Evolutionary conservation across 2,113 vertebrate species (phyloP).

Genomic region (Saccopteryx leptura): DNA sequence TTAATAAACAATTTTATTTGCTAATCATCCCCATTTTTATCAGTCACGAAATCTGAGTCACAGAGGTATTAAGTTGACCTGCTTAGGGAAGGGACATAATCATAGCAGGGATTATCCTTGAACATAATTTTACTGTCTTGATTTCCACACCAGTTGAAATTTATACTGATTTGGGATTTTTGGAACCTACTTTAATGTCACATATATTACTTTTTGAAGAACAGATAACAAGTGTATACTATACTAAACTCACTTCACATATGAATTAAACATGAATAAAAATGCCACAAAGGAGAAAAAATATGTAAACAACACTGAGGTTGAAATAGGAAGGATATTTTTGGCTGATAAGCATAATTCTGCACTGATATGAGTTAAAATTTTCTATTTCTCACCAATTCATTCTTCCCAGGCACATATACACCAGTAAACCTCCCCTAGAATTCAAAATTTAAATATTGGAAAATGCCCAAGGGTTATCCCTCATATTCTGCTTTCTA

Average conservation of each 20-base stretch:
- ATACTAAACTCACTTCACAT: not conserved
- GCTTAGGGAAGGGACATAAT: not conserved
- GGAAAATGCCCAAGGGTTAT: not conserved
- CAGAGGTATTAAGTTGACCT: not conserved
- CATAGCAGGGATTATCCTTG: not conserved
- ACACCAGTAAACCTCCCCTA: not conserved
- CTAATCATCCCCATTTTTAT: not conserved
- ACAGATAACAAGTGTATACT: not conserved
- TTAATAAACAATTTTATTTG: slow-evolving; percentile 52
- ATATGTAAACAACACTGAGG: not conserved
- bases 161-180: not conserved
- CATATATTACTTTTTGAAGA: slow-evolving; percentile 27
- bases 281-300: not conserved
- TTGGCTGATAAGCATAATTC: not conserved
- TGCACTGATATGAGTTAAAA: not conserved
- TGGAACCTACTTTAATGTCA: not conserved
- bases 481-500: not conserved
- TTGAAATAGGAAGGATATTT: not conserved
- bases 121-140: not conserved
- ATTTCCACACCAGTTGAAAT: not conserved
- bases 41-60: slow-evolving; percentile 9
- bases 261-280: slow-evolving; percentile 43
- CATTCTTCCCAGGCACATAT: not conserved
- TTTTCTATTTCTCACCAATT: not conserved
- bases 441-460: slow-evolving; percentile 12